A percentile compares a stretch with the other conserved stretches of the same genome.
Evolutionary conservation across 2,888 invertebrate genomes (phyloP).

Genomic region (Ophion ellenae): DNA sequence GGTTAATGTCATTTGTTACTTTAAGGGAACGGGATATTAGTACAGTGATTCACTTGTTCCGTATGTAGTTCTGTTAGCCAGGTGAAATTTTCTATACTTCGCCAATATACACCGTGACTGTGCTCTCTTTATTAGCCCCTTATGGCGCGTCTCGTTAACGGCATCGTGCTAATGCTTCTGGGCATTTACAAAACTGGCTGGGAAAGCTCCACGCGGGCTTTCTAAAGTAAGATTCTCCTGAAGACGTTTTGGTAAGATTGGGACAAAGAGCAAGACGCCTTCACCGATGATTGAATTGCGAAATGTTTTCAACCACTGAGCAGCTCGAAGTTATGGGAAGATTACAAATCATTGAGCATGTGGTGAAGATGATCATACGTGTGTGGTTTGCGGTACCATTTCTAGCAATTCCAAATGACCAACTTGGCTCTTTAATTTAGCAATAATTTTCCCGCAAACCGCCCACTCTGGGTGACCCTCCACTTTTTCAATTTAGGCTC

Average conservation of each 20-base stretch:
- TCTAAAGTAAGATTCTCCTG: neutral
- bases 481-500: conserved; percentile 14
- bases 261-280: neutral
- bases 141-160: conserved; percentile 59
- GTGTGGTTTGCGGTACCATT: neutral
- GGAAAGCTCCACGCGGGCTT: conserved; percentile 6
- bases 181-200: conserved; percentile 41
- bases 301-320: neutral
- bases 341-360: neutral
- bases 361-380: neutral
- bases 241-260: neutral
- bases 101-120: conserved; percentile 1
- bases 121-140: conserved; percentile 40
- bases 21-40: conserved; percentile 16
- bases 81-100: conserved; percentile 50
- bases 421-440: neutral
- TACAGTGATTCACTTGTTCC: conserved; percentile 55
- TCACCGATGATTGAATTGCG: neutral
- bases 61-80: conserved; percentile 44
- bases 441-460: neutral
- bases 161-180: conserved; percentile 52
- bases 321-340: neutral
- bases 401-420: neutral
- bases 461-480: neutral
- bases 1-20: conserved; percentile 26